These are phyloP conservation scores for Todus mexicanus DNA, from an alignment of 2,797 vertebrate genomes.

Conservation along the genomic window DNA sequence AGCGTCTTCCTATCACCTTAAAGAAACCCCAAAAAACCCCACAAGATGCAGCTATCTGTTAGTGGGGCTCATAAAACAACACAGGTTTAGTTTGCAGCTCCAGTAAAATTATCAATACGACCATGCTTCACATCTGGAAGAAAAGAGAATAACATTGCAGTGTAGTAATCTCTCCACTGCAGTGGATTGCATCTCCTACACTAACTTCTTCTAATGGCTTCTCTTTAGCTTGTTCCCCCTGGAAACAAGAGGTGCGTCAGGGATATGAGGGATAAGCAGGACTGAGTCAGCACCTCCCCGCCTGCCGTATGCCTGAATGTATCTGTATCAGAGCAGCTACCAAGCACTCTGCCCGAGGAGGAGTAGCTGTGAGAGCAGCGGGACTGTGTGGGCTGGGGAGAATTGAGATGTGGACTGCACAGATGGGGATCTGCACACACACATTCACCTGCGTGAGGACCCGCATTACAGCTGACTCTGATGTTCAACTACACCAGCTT, in stretches of 20 bases:
- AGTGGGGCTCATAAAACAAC: background rate
- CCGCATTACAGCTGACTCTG: background rate
- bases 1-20: background rate
- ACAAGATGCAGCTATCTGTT: background rate
- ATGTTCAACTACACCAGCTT: rapidly evolving
- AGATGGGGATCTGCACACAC: background rate
- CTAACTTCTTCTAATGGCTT: background rate
- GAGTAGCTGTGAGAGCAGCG: background rate
- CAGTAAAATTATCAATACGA: background rate
- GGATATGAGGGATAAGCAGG: background rate
- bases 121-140: rapidly evolving
- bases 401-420: background rate
- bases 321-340: background rate
- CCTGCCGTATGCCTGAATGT: background rate
- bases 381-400: background rate
- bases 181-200: background rate
- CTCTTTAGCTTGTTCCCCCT: background rate
- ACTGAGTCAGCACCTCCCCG: background rate
- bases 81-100: background rate
- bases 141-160: background rate
- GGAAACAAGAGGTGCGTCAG: background rate
- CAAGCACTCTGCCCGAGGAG: rapidly evolving
- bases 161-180: background rate
- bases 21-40: background rate
- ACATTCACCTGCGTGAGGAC: rapidly evolving